A percentile compares a stretch with the other conserved stretches of the same genome.
Evolutionary conservation across 2,888 invertebrate species (phyloP).

Genomic region (Seladonia tumulorum): DNA sequence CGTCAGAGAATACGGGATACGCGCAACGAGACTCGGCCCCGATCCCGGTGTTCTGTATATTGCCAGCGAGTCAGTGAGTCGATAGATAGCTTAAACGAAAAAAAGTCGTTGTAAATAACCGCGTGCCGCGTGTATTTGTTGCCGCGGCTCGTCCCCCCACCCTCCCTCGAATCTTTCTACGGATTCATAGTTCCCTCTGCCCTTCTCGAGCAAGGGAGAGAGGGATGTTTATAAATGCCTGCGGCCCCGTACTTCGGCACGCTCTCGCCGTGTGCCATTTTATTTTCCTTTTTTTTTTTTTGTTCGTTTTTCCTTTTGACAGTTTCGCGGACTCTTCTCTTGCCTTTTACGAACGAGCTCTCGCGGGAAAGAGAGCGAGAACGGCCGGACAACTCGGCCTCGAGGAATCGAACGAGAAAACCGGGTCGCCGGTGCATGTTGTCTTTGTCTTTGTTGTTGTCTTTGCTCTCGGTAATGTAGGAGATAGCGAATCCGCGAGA

Average conservation of each 20-base stretch:
- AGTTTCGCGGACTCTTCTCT: constrained; percentile 8
- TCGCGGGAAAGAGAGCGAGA: constrained; percentile 1
- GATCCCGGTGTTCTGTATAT: constrained; percentile 53
- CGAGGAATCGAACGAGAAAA: constrained; percentile 28
- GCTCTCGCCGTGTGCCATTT: constrained; percentile 42
- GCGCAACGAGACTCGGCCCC: constrained; percentile 15
- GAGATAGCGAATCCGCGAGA: neutral
- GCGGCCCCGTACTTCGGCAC: constrained; percentile 19
- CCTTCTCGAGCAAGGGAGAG: neutral
- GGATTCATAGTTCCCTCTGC: constrained; percentile 27
- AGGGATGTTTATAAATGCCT: neutral
- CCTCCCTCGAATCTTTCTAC: constrained; percentile 42
- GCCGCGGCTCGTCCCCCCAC: constrained; percentile 33
- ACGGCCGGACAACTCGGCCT: neutral
- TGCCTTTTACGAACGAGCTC: constrained; percentile 1
- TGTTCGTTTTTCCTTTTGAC: constrained; percentile 1
- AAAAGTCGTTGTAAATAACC: constrained; percentile 70
- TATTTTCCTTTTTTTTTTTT: constrained; percentile 1
- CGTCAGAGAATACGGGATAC: constrained; percentile 26
- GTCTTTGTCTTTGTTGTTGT: constrained; percentile 2
- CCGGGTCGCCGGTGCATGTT: neutral
- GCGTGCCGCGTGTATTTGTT: constrained; percentile 30
- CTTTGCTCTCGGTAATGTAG: neutral
- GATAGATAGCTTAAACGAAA: constrained; percentile 58
- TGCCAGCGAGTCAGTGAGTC: constrained; percentile 58